These are phyloP conservation scores for Verasper variegatus DNA, from an alignment of 2,113 vertebrate species.

Conservation along the genomic window DNA sequence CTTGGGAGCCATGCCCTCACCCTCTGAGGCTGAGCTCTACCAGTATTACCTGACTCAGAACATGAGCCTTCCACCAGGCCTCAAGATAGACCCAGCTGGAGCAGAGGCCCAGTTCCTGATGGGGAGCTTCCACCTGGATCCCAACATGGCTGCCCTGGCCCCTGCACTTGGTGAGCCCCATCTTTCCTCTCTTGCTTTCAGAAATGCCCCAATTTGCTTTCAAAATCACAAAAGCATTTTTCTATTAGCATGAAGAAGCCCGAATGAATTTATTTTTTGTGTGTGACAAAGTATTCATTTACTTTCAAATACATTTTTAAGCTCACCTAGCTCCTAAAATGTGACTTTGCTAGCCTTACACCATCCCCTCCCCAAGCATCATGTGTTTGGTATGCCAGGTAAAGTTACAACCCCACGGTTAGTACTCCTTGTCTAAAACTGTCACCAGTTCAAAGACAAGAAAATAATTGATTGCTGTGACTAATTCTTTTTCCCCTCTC, in stretches of 20 bases:
- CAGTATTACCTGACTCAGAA: slow-evolving; percentile 99
- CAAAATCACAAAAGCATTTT: slow-evolving; percentile 1
- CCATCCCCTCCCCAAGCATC: too few relatives aligned
- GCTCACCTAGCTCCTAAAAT: neutral
- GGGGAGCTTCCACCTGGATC: slow-evolving; percentile 94
- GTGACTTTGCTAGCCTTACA: too few relatives aligned
- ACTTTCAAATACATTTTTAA: too few relatives aligned
- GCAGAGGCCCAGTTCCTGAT: slow-evolving; percentile 93
- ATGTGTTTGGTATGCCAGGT: slow-evolving; percentile 66
- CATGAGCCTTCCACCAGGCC: slow-evolving; percentile 91
- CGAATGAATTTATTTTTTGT: too few relatives aligned
- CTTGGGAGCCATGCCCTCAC: slow-evolving; percentile 91
- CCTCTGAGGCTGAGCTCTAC: slow-evolving; percentile 97
- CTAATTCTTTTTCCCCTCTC: slow-evolving; percentile 73
- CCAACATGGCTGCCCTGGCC: slow-evolving; percentile 89
- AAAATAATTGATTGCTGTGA: slow-evolving; percentile 81
- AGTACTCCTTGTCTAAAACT: slow-evolving; percentile 79
- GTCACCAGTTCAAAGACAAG: slow-evolving; percentile 78
- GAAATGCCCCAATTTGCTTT: neutral
- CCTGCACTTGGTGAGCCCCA: slow-evolving; percentile 91
- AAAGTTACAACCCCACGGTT: slow-evolving; percentile 66
- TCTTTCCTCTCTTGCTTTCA: slow-evolving; percentile 1
- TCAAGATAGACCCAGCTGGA: slow-evolving; percentile 90
- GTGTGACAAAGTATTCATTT: too few relatives aligned
- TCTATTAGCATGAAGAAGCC: too few relatives aligned